Percentiles rank a stretch among this genome's conserved stretches.
phyloP scores from a whole-genome alignment of 1,140 invertebrate genomes.

The Cyphomyrmex costatus region DNA sequence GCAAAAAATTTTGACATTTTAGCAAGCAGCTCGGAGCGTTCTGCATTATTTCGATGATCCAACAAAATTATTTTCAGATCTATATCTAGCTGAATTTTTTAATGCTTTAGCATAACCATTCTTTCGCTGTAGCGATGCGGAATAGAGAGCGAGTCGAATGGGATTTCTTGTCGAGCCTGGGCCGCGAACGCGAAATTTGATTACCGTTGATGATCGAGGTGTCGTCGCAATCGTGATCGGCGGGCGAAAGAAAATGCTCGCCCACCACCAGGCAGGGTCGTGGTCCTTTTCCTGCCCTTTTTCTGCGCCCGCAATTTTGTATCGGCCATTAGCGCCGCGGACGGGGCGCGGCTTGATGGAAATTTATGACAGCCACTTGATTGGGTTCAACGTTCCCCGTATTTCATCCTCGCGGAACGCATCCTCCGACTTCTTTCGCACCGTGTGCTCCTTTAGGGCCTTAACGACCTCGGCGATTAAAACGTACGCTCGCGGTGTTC shows the following conservation, averaged over 20 bases:
- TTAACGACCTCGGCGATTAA: slow-evolving; percentile 74
- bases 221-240: slow-evolving; percentile 49
- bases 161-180: slow-evolving; percentile 9
- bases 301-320: slow-evolving; percentile 73
- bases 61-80: too few relatives aligned
- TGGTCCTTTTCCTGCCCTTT: slow-evolving; percentile 29
- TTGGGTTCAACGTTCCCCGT: slow-evolving; percentile 85
- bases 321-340: slow-evolving; percentile 74
- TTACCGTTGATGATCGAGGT: slow-evolving; percentile 50
- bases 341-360: slow-evolving; percentile 81
- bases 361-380: slow-evolving; percentile 85
- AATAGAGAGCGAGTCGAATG: not conserved
- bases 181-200: slow-evolving; percentile 41
- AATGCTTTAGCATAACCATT: too few relatives aligned
- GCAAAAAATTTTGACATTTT: too few relatives aligned
- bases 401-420: slow-evolving; percentile 79
- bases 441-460: slow-evolving; percentile 43
- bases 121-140: too few relatives aligned
- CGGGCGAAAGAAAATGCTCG: slow-evolving; percentile 37
- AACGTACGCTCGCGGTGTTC: slow-evolving; percentile 51
- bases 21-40: too few relatives aligned
- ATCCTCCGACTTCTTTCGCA: slow-evolving; percentile 59
- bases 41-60: too few relatives aligned
- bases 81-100: too few relatives aligned
- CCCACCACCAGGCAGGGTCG: not conserved